Conservation (phyloP, 2,888 invertebrate genomes). For the Aproaerema taeniolella region DNA sequence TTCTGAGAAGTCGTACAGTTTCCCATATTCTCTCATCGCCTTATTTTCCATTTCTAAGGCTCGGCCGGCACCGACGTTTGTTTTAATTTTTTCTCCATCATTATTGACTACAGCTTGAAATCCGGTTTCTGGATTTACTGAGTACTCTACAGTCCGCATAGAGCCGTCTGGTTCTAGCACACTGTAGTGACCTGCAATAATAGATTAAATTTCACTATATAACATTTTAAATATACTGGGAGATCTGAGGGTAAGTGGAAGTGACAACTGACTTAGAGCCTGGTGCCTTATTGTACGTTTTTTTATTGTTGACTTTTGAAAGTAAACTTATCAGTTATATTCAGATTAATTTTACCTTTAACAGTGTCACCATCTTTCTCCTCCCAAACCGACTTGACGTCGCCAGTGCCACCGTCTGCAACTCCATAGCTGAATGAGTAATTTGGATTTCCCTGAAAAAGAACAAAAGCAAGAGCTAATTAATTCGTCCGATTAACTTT, state of each 20-base stretch:
- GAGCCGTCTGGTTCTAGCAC: conserved; percentile 82
- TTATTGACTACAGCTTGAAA: conserved; percentile 78
- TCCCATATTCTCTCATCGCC: conserved; percentile 53
- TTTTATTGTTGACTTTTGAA: no score
- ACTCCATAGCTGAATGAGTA: conserved; percentile 81
- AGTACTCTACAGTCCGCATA: conserved; percentile 78
- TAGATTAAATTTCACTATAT: conserved; percentile 4
- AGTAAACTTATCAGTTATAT: no score
- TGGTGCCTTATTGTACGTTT: no score
- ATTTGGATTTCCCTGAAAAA: conserved; percentile 70
- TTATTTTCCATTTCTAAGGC: conserved; percentile 44
- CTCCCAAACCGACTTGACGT: conserved; percentile 80
- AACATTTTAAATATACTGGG: neutral
- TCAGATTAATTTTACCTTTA: conserved; percentile 71
- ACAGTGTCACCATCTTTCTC: conserved; percentile 78
- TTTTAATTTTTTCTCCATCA: conserved; percentile 40
- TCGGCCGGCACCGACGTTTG: conserved; percentile 18
- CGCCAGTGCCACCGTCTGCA: conserved; percentile 77
- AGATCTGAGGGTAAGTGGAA: no score
- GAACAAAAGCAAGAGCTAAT: conserved; percentile 23
- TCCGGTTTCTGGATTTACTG: conserved; percentile 75
- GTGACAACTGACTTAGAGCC: no score
- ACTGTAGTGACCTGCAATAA: conserved; percentile 78
- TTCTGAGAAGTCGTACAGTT: conserved; percentile 53
- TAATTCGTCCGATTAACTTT: conserved; percentile 33